Evolutionary conservation across 1,140 invertebrate species (phyloP).

Genomic region (Neodiprion pinetum): DNA sequence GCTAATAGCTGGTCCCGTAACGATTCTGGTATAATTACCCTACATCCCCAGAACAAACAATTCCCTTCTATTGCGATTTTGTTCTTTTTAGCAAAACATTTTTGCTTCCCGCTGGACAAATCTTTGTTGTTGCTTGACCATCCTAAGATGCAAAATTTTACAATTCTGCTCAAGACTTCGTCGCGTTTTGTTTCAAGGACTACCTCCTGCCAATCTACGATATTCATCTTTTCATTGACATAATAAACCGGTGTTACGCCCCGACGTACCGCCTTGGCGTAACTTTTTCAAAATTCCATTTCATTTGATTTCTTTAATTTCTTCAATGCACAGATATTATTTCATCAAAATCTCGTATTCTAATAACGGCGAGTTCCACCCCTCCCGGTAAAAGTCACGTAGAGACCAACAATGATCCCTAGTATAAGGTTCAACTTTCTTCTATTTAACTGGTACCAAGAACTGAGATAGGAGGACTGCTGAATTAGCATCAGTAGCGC

Average conservation of each 20-base stretch:
- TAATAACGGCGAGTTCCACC: no score
- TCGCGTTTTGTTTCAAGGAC: conserved; percentile 19
- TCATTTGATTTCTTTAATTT: no score
- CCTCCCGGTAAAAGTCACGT: no score
- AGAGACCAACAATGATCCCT: no score
- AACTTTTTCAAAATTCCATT: no score
- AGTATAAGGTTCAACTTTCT: no score
- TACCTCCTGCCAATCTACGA: background rate
- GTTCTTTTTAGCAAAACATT: conserved; percentile 32
- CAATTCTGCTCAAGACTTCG: conserved; percentile 33
- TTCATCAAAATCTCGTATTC: no score
- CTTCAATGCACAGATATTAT: no score
- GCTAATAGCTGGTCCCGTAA: conserved; percentile 40
- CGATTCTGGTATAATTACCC: conserved; percentile 49
- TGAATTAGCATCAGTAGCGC: no score
- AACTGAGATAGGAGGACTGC: no score
- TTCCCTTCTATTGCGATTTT: conserved; percentile 31
- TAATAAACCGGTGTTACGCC: background rate
- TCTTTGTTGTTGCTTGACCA: conserved; percentile 29
- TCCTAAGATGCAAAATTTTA: conserved; percentile 36
- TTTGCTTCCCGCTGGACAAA: conserved; percentile 9
- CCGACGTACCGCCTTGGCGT: no score
- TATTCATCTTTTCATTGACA: background rate
- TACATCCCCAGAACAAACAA: conserved; percentile 42
- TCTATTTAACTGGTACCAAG: no score